Conservation (phyloP, 1,140 invertebrate genomes). For the Dysdera silvatica region DNA sequence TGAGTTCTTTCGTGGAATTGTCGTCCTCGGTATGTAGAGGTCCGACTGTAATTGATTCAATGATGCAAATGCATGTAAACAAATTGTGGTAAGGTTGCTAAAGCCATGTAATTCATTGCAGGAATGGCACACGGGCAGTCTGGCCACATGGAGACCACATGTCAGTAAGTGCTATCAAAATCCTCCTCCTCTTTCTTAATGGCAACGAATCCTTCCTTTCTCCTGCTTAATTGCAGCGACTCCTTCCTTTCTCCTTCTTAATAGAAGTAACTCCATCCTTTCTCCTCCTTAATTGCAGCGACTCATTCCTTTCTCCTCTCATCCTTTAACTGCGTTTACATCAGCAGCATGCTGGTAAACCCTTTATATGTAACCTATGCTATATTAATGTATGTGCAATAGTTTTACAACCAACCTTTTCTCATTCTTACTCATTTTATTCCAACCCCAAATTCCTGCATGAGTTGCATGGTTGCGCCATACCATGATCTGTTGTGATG, state of each 20-base stretch:
- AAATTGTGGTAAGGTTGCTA: conserved; percentile 14
- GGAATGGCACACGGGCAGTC: conserved; percentile 29
- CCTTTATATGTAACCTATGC: too few species aligned
- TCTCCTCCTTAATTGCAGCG: too few species aligned
- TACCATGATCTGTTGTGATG: too few species aligned
- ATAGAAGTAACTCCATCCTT: too few species aligned
- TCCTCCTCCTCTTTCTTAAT: conserved; percentile 15
- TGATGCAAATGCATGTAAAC: not conserved
- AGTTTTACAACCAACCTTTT: conserved; percentile 14
- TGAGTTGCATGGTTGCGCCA: conserved; percentile 29
- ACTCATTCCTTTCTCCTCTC: too few species aligned
- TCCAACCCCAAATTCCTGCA: conserved; percentile 23
- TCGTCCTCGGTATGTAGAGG: too few species aligned
- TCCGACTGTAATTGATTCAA: not conserved
- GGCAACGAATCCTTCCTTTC: conserved; percentile 9
- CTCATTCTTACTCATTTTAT: conserved; percentile 13
- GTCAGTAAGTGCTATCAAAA: conserved; percentile 23
- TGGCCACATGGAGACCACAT: conserved; percentile 30
- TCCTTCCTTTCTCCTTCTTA: conserved; percentile 1
- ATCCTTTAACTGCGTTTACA: too few species aligned
- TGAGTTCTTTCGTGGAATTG: too few species aligned
- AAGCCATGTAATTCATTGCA: conserved; percentile 30
- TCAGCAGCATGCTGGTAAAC: too few species aligned
- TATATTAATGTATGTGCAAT: too few species aligned
- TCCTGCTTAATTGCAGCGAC: not conserved